Evolutionary conservation across 2,797 vertebrate genomes (phyloP).

Genomic region (Semotilus atromaculatus): DNA sequence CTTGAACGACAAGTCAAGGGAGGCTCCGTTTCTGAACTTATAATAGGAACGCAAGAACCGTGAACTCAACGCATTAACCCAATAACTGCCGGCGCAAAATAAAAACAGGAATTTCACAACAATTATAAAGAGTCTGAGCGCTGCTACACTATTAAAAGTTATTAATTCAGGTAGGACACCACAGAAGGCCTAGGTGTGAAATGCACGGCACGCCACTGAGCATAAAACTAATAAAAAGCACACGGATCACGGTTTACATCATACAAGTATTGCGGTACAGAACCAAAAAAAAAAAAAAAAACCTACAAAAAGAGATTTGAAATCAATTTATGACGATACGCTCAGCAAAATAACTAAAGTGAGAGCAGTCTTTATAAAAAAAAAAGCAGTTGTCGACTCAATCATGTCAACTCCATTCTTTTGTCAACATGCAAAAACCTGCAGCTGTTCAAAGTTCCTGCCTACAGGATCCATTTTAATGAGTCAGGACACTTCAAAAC

Average conservation of each 20-base stretch:
- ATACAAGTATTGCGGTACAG: background rate
- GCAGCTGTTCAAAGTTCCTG: conserved; percentile 43
- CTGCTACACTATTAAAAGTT: no score
- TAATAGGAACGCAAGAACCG: no score
- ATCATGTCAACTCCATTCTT: conserved; percentile 23
- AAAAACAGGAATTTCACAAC: no score
- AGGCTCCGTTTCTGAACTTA: no score
- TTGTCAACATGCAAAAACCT: conserved; percentile 55
- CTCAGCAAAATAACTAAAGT: background rate
- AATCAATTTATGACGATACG: background rate
- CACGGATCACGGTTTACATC: background rate
- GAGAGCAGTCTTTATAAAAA: background rate
- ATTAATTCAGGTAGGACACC: no score
- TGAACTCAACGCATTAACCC: no score
- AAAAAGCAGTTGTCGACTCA: conserved; percentile 9
- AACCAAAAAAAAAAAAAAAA: background rate
- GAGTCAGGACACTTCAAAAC: conserved; percentile 42
- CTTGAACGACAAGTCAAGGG: no score
- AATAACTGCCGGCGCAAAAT: no score
- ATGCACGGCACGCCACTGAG: no score
- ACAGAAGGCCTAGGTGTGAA: no score
- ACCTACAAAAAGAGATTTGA: background rate
- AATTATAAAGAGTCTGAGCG: no score
- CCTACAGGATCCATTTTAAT: conserved; percentile 42
- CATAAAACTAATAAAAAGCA: no score